Conservation (phyloP, 2,888 invertebrate species). For the Drosophila monieri region DNA sequence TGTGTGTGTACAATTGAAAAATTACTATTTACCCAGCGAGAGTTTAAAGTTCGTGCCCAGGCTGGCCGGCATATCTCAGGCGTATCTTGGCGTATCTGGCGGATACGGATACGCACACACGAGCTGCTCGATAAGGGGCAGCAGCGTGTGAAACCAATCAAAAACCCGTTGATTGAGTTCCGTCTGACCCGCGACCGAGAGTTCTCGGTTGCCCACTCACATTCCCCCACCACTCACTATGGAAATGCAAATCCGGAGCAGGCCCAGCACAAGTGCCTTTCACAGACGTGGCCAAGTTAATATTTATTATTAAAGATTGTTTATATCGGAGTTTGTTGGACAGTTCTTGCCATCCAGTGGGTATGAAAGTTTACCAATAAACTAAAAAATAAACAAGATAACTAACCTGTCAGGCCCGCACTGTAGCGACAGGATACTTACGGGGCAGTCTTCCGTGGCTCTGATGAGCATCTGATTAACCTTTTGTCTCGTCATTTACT, state of each 20-base stretch:
- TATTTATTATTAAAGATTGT: neutral
- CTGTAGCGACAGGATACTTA: conserved; percentile 9
- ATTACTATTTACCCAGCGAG: conserved; percentile 66
- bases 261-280: conserved; percentile 18
- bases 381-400: neutral
- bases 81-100: conserved; percentile 56
- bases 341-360: too few species aligned
- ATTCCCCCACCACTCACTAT: conserved; percentile 20
- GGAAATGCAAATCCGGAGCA: conserved; percentile 25
- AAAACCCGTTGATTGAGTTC: conserved; percentile 43
- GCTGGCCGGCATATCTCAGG: conserved; percentile 15
- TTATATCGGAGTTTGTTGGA: neutral
- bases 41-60: conserved; percentile 70
- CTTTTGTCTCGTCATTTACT: conserved; percentile 43
- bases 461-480: conserved; percentile 54
- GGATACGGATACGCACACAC: conserved; percentile 47
- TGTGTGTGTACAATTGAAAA: conserved; percentile 59
- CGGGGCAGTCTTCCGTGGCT: neutral
- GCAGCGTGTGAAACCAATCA: conserved; percentile 75
- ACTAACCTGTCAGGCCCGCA: neutral
- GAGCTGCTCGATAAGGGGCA: conserved; percentile 60
- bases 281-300: neutral
- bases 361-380: neutral
- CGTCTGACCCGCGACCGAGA: conserved; percentile 23
- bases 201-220: conserved; percentile 18